Percentiles rank a stretch among this genome's conserved stretches.
phyloP scores from a whole-genome alignment of 2,113 vertebrate species.

The Muntiacus reevesi region DNA sequence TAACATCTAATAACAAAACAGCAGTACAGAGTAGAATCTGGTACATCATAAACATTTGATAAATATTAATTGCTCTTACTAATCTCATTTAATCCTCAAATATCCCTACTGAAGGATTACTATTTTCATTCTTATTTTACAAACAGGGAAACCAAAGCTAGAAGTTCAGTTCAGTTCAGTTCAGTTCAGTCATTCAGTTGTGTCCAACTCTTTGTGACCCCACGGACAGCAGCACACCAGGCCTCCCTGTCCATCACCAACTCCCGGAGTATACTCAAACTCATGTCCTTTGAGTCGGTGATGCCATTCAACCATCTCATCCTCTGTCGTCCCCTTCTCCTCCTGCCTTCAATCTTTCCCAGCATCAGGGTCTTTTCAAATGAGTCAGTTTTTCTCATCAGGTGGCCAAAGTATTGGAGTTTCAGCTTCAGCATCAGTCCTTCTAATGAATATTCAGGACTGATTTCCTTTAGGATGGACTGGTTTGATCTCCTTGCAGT shows the following conservation, averaged over 20 bases:
- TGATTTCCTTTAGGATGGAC: neutral
- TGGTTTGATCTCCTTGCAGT: neutral
- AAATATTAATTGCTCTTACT: no score
- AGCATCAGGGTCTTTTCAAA: neutral
- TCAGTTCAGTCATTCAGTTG: neutral
- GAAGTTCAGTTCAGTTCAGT: neutral
- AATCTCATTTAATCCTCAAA: neutral
- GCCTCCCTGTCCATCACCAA: neutral
- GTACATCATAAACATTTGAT: fast-evolving
- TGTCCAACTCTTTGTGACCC: neutral
- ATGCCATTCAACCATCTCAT: neutral
- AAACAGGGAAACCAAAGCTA: neutral
- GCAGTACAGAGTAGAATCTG: no score
- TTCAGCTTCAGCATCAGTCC: neutral
- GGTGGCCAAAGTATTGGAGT: neutral
- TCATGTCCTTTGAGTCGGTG: neutral
- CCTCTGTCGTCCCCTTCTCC: neutral
- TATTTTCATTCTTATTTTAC: neutral
- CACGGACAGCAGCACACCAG: neutral
- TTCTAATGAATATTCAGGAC: neutral
- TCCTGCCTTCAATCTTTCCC: neutral
- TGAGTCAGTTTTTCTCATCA: neutral
- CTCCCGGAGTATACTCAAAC: neutral
- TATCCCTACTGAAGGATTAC: neutral
- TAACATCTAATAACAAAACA: neutral